Evolutionary conservation across 2,888 invertebrate species (phyloP), one percentile per base, ranked within the genome.

Genomic region (Creontiades dilutus): DNA sequence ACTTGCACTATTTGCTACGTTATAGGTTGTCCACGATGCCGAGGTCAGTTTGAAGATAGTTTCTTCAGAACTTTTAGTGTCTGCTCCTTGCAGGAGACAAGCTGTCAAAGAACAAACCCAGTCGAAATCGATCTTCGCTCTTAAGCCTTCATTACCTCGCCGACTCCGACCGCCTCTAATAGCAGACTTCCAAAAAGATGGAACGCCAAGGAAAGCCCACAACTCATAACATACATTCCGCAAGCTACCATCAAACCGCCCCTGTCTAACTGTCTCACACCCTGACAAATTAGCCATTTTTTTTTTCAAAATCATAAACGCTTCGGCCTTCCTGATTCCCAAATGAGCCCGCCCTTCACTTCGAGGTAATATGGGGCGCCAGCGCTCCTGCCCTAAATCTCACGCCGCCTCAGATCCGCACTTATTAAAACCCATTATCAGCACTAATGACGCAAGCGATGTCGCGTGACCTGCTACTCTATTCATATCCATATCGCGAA

Each of bases 351-450:
- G 16, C 27, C 19, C n/a, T 75, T 28, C 47, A n/a, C 47, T 28
- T 82, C 27, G 82, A n/a, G 47, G 12, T 28, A 13, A 19, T 81
- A 4, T 47, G 23, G 82, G 52, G 82, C 82, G 82, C 82, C 48
- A 19, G 82, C 68, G 68, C 16, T 82, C 52, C 52, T 82, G 52
- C 47, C 52, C 82, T 52, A 52, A 82, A 82, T 82, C 47, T 78
- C 23, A 48, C 52, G 19, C 19, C 19, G 81, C 5, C 52, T 46
- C 13, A 14, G 23, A 37, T 11, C 80, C 47, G 46, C 12, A 52
- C 14, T 48, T 82, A 82, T 82, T 82, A 52, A 48, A 47, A 81
- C 19, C 81, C 82, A 82, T 82, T 82, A 52, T 52, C 14, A 47
- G 52, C 23, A 16, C 19, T 82, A 52, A 82, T 82, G 82, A 52